Evolutionary conservation across 2,113 vertebrate genomes (phyloP).

Genomic region (Laticauda laticaudata): DNA sequence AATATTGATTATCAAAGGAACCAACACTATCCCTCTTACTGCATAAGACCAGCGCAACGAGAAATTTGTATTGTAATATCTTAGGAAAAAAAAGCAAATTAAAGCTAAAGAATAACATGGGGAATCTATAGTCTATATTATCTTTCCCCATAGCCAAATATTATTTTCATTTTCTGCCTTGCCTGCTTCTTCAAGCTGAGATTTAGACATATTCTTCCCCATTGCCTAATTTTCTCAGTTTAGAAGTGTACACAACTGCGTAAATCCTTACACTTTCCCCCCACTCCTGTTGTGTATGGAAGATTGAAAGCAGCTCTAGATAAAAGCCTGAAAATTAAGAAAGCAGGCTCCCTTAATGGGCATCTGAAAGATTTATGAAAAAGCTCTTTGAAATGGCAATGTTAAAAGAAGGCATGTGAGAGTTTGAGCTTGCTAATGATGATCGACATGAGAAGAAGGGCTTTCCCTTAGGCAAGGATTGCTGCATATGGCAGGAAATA

Average conservation of each 20-base stretch:
- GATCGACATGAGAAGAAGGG: not conserved
- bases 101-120: not conserved
- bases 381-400: not conserved
- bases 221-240: not conserved
- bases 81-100: not conserved
- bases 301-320: not conserved
- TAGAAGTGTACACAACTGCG: not conserved
- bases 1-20: not conserved
- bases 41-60: not conserved
- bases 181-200: not conserved
- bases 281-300: not conserved
- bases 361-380: constrained; percentile 24
- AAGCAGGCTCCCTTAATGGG: not conserved
- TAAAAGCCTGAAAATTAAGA: constrained; percentile 29
- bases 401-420: not conserved
- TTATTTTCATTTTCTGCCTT: not conserved
- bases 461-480: not conserved
- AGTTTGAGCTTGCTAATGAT: constrained; percentile 17
- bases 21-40: not conserved
- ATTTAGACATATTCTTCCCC: not conserved
- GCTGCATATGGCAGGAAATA: constrained; percentile 37
- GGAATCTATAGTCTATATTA: too few species aligned
- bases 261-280: not conserved
- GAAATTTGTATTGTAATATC: not conserved
- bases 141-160: not conserved